Evolutionary conservation across 1,140 invertebrate genomes (phyloP), one percentile per base, ranked within the genome.

Genomic region (Euglossa dilemma): DNA sequence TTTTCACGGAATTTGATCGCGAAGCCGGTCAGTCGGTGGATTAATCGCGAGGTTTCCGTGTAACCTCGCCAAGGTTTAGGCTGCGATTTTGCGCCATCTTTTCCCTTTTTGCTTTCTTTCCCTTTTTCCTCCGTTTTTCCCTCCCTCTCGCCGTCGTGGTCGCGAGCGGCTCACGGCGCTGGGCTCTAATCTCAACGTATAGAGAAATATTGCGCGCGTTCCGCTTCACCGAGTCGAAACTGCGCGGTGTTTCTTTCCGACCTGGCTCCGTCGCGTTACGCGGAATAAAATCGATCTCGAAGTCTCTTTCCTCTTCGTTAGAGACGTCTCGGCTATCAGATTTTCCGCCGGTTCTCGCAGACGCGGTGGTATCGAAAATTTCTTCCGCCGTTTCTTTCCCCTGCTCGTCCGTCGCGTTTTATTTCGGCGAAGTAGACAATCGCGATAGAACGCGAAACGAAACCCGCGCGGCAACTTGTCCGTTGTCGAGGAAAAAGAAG

Each of bases 181-280:
- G 18, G 25, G 52, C 28, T 71, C 61, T 81, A 81, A 74, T 74
- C 79, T 64, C 36, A 52, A 50, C 80, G n/a, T 76, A 76, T 69
- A 76, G 69, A 82, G 80, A 82, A 82, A 77, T 82, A 82, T 76
- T 77, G 80, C 73, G 14, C 20, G 54, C 64, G 73, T 77, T 82
- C 73, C 80, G 80, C 80, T 69, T 82, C 80, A 69, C 50, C 80
- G 80, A 54, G 54, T 28, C 43, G 63, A 76, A 77, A 76, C 80
- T 52, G 73, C 80, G 43, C 63, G 50, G 25, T 12, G 45, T 76
- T 82, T 69, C 73, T 76, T 76, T 61, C 50, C 50, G 50, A 47
- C 54, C 45, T 54, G 59, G 63, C 73, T 69, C 61, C 72, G 72
- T 67, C 63, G 69, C 63, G 72, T 76, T 76, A 16, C 52, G 16